Evolutionary conservation across 92 coral and sea anemone species (phyloP).

Genomic region (Paramuricea clavata): DNA sequence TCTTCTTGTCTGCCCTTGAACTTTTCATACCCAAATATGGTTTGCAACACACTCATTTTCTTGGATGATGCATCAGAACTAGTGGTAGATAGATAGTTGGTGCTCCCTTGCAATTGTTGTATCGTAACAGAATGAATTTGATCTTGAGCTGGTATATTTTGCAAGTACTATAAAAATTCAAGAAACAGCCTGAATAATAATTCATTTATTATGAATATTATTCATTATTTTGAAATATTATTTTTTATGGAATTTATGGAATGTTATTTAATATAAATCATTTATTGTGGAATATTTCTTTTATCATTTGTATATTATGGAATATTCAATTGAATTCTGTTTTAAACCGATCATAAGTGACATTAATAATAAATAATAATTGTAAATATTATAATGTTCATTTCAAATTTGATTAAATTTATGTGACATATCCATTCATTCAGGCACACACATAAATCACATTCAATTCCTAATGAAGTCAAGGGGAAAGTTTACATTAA

Average conservation of each 20-base stretch:
- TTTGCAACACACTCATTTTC: too few species aligned
- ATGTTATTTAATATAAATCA: background rate
- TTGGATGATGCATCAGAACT: background rate
- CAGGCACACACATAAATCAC: too few species aligned
- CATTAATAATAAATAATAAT: too few species aligned
- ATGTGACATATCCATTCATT: too few species aligned
- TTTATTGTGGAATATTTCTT: background rate
- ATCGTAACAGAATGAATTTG: slow-evolving; percentile 1
- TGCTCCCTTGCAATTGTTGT: background rate
- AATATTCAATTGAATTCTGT: too few species aligned
- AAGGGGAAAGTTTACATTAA: background rate
- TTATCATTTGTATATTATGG: background rate
- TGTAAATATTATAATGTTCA: too few species aligned
- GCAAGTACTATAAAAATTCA: slow-evolving; percentile 2
- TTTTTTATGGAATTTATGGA: background rate
- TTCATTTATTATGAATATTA: background rate
- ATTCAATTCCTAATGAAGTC: too few species aligned
- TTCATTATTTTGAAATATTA: too few species aligned
- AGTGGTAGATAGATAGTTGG: background rate
- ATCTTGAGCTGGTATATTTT: slow-evolving; percentile 3
- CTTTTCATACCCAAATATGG: too few species aligned
- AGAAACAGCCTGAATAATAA: background rate
- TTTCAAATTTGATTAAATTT: too few species aligned
- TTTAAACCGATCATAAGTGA: too few species aligned
- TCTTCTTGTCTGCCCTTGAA: slow-evolving; percentile 70